These are phyloP conservation scores for Melanerpes formicivorus DNA, from an alignment of 2,113 vertebrate genomes.

Conservation along the genomic window DNA sequence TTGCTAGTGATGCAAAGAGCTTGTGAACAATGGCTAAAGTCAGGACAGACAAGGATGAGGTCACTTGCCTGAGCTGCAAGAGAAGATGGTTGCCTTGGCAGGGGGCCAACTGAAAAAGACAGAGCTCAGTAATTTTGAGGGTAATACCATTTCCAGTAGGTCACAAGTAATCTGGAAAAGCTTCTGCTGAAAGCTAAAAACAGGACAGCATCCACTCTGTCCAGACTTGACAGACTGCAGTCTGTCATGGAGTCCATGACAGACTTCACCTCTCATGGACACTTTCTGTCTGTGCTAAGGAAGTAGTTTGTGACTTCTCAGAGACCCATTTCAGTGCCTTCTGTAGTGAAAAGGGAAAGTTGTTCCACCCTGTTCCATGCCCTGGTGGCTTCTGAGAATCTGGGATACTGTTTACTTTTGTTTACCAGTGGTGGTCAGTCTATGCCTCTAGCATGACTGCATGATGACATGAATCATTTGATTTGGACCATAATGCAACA, in stretches of 20 bases:
- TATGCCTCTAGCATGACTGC: background rate
- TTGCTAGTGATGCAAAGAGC: background rate
- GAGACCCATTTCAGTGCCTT: background rate
- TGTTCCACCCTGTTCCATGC: background rate
- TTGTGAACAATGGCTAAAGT: background rate
- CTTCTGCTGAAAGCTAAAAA: background rate
- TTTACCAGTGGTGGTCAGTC: background rate
- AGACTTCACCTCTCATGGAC: background rate
- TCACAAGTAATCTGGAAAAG: background rate
- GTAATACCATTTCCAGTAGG: background rate
- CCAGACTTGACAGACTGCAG: background rate
- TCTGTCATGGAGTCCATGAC: background rate
- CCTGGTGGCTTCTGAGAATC: background rate
- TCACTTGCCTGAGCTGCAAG: background rate
- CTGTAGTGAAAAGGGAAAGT: background rate
- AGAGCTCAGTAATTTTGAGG: background rate
- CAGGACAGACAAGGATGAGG: background rate
- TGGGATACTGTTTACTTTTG: background rate
- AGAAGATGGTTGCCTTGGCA: background rate
- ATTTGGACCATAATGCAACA: background rate
- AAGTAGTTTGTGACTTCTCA: background rate
- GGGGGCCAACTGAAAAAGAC: rapidly evolving
- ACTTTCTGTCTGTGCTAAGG: background rate
- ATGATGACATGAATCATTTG: background rate
- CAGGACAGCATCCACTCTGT: background rate